Conservation (phyloP, 1,140 invertebrate species). For the Drosophila willistoni region DNA sequence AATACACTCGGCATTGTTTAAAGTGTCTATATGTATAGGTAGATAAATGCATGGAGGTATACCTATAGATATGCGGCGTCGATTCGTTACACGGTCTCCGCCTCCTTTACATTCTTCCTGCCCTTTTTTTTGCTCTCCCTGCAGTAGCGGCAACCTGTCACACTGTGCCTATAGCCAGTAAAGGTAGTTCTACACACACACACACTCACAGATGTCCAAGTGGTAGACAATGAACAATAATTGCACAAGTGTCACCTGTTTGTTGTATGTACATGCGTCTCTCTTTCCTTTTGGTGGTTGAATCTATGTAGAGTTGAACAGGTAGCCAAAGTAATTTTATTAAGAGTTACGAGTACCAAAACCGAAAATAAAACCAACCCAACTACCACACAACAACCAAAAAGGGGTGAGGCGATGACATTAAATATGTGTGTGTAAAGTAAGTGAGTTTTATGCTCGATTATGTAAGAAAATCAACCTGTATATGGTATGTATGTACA, state of each 20-base stretch:
- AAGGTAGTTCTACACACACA: slow-evolving; percentile 17
- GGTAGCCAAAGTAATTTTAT: slow-evolving; percentile 28
- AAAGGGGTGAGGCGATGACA: slow-evolving; percentile 16
- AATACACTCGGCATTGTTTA: slow-evolving; percentile 68
- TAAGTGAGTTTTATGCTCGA: slow-evolving; percentile 39
- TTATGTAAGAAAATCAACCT: slow-evolving; percentile 43
- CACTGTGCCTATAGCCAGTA: slow-evolving; percentile 28
- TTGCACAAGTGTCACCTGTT: slow-evolving; percentile 72
- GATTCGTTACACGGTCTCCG: slow-evolving; percentile 52
- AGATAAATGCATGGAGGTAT: neutral
- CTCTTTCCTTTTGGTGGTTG: slow-evolving; percentile 22
- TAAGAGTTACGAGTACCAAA: slow-evolving; percentile 26
- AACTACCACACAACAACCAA: slow-evolving; percentile 9
- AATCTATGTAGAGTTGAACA: slow-evolving; percentile 33
- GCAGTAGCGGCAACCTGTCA: slow-evolving; percentile 20
- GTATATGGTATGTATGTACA: neutral
- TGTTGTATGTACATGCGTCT: too few relatives aligned
- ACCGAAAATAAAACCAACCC: neutral
- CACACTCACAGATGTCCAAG: neutral
- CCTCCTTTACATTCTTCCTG: slow-evolving; percentile 24
- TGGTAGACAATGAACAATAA: slow-evolving; percentile 60
- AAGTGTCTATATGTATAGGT: neutral
- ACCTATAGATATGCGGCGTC: neutral
- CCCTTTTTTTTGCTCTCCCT: neutral
- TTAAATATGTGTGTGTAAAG: slow-evolving; percentile 18